phyloP scores from a whole-genome alignment of 2,113 vertebrate genomes.

The Conger conger region DNA sequence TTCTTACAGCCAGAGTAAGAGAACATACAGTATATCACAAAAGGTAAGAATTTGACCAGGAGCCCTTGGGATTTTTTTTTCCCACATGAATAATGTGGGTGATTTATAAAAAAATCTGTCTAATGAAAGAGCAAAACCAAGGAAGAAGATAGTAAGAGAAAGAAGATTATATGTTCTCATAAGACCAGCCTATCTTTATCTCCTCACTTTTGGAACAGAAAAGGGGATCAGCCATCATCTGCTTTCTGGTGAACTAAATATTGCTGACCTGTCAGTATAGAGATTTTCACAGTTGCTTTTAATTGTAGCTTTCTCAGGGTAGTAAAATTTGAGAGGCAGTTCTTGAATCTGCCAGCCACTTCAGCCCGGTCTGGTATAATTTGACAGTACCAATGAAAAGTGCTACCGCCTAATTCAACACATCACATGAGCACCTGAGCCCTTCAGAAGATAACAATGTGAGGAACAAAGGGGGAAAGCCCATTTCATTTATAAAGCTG shows the following conservation, averaged over 20 bases:
- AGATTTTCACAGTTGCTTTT: conserved; percentile 47
- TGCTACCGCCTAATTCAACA: conserved; percentile 37
- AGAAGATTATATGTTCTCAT: background rate
- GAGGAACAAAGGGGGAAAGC: conserved; percentile 24
- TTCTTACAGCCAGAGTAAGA: too few species aligned
- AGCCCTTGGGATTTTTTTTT: too few species aligned
- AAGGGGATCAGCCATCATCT: background rate
- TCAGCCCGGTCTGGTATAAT: conserved; percentile 43
- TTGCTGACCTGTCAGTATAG: conserved; percentile 41
- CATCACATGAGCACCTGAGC: conserved; percentile 8
- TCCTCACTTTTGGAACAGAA: background rate
- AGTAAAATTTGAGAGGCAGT: conserved; percentile 44
- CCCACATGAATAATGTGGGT: too few species aligned
- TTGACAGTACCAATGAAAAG: conserved; percentile 40
- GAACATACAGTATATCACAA: too few species aligned
- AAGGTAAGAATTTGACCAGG: too few species aligned
- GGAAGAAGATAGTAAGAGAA: background rate
- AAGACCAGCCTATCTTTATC: background rate
- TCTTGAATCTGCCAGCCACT: conserved; percentile 50
- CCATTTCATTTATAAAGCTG: conserved; percentile 32
- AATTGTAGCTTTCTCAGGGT: conserved; percentile 30
- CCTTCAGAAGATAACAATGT: conserved; percentile 20
- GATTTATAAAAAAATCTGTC: too few species aligned
- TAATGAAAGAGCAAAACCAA: background rate
- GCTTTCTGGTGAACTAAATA: conserved; percentile 37